These are phyloP conservation scores for Mantis religiosa DNA, from an alignment of 2,888 invertebrate species.

Conservation along the genomic window DNA sequence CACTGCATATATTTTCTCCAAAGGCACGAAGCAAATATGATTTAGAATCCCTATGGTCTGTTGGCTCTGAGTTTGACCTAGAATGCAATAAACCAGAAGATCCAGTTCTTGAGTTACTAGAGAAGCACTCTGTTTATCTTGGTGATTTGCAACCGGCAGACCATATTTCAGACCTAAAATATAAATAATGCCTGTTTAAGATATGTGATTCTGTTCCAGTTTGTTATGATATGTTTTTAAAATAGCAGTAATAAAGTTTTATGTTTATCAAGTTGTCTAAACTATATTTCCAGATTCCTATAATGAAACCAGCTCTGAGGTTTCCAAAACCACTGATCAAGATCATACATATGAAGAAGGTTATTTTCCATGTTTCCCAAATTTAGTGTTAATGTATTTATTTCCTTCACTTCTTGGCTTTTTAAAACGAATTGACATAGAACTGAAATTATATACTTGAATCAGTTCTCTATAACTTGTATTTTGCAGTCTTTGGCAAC, in stretches of 20 bases:
- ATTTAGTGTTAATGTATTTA: too few species aligned
- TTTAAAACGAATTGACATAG: too few species aligned
- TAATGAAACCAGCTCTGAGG: too few species aligned
- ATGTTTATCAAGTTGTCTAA: too few species aligned
- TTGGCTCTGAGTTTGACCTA: conserved; percentile 77
- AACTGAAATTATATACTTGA: too few species aligned
- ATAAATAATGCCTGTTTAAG: background rate
- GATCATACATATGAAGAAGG: too few species aligned
- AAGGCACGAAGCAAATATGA: conserved; percentile 71
- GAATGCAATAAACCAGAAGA: conserved; percentile 57
- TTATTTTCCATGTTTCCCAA: too few species aligned
- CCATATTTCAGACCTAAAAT: background rate
- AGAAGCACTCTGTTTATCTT: conserved; percentile 62
- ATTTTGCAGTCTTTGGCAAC: too few species aligned
- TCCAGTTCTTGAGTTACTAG: conserved; percentile 59
- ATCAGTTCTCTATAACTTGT: too few species aligned
- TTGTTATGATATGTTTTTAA: background rate
- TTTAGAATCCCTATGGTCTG: conserved; percentile 86
- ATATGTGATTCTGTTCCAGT: background rate
- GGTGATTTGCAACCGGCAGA: conserved; percentile 55
- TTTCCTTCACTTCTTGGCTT: too few species aligned
- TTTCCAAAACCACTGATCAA: too few species aligned
- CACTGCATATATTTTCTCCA: conserved; percentile 78
- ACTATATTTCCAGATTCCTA: too few species aligned
- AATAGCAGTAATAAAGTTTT: background rate